A percentile compares a stretch with the other conserved stretches of the same genome.
Evolutionary conservation across 2,888 invertebrate genomes (phyloP).

Genomic region (Escarpia spicata): DNA sequence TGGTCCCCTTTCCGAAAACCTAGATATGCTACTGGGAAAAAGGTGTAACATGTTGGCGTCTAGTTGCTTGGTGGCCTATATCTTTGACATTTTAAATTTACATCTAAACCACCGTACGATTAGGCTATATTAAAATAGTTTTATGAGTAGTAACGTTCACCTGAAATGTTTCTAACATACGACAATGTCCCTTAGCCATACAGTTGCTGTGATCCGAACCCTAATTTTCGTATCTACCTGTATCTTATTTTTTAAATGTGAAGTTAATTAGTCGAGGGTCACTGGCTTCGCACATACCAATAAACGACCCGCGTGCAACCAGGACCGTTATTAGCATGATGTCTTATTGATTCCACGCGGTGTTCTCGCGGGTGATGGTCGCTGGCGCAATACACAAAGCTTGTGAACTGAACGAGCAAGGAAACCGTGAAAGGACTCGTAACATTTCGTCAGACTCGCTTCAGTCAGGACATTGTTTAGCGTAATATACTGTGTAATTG

Average conservation of each 20-base stretch:
- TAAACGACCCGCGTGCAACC: neutral
- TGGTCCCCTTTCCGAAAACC: no score
- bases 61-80: no score
- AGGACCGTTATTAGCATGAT: neutral
- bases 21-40: no score
- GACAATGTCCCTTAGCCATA: no score
- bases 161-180: no score
- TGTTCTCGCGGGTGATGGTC: neutral
- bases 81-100: no score
- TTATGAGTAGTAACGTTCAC: no score
- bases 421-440: slow-evolving; percentile 6
- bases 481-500: slow-evolving; percentile 4
- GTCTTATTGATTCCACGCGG: neutral
- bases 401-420: neutral
- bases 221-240: neutral
- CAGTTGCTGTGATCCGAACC: no score
- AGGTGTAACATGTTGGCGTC: no score
- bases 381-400: neutral
- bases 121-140: no score
- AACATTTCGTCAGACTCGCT: neutral
- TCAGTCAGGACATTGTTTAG: neutral
- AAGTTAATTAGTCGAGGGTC: neutral
- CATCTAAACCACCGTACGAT: no score
- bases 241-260: neutral
- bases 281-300: slow-evolving; percentile 2